Conservation (phyloP, 2,113 vertebrate species). For the Theristicus caerulescens region DNA sequence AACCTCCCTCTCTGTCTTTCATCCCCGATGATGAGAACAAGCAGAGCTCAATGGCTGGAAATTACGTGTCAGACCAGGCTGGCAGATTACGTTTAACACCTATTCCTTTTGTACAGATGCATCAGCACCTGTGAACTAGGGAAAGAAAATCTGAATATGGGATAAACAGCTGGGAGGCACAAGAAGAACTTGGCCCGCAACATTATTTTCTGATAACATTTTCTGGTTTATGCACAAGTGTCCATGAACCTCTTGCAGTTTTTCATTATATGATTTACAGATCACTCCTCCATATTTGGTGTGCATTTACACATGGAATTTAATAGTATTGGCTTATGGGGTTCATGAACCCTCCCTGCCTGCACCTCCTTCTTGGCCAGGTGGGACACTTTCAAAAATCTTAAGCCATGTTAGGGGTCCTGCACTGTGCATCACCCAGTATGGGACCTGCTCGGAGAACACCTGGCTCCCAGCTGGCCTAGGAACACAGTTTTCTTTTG, state of each 20-base stretch:
- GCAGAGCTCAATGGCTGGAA: neutral
- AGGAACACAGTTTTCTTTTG: neutral
- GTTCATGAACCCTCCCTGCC: neutral
- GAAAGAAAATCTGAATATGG: no score
- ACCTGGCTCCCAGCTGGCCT: neutral
- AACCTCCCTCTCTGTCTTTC: neutral
- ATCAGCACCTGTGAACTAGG: neutral
- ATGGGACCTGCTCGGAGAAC: neutral
- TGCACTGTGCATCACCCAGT: neutral
- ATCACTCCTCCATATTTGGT: neutral
- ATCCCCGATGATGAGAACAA: rapidly evolving
- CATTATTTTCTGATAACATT: rapidly evolving
- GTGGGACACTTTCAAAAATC: neutral
- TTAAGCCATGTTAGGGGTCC: neutral
- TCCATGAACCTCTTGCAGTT: rapidly evolving
- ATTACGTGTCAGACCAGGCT: neutral
- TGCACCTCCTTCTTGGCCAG: neutral
- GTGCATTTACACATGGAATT: neutral
- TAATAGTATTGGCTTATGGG: rapidly evolving
- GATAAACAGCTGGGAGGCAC: neutral
- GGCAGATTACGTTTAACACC: neutral
- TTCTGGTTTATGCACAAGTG: neutral
- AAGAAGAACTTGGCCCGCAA: neutral
- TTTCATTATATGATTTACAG: neutral
- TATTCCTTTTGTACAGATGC: neutral